Base-by-base conservation (phyloP, 2,888 invertebrate genomes). In the Trissoscelio sp. region DNA sequence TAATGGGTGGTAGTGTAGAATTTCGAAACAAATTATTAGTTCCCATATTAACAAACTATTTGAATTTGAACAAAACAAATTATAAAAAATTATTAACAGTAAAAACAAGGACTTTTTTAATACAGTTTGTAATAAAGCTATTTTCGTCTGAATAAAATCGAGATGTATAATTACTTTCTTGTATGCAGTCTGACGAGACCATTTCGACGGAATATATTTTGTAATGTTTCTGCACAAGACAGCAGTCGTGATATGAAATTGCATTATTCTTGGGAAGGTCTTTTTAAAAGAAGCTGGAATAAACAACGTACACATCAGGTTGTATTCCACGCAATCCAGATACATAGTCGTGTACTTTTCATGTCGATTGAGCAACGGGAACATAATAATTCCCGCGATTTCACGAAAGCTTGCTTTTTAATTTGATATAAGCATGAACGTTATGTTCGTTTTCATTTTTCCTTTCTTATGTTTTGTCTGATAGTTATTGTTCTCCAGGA, bases 371-470 rank as follows among this genome's bases (percentile, higher is more conserved):
- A 55, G 42, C 55, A 18, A 14, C 53, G 31, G 6, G 39, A 20
- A 55, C 44, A 22, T 42, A 42, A 58, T 46, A 44, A 57, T 70
- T 58, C 44, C 37, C 46, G 5, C n/a, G 57, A 31, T 70, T 46
- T 70, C 57, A 28, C 24, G 24, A 22, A 34, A 53, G 53, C 37
- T 62, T 42, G 14, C 28, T 12, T 37, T 64, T 20, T 48, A 48
- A 48, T 64, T 70, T 31, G 2, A 55, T 11, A 1, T 28, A 42
- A 28, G 53, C 39, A 22, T n/a, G 20, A 16, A 57, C 37, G n/a
- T 5, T n/a, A 9, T 11, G 9, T 37, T n/a, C n/a, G n/a, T 37
- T n/a, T 37, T 37, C 4, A 3, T 37, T 37, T 37, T 7, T 11
- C 11, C 6, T 7, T 31, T 31, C n/a, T 31, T 7, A 31, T 31